Conservation (phyloP, 2,888 invertebrate genomes). For the Drosophila multiciliata region DNA sequence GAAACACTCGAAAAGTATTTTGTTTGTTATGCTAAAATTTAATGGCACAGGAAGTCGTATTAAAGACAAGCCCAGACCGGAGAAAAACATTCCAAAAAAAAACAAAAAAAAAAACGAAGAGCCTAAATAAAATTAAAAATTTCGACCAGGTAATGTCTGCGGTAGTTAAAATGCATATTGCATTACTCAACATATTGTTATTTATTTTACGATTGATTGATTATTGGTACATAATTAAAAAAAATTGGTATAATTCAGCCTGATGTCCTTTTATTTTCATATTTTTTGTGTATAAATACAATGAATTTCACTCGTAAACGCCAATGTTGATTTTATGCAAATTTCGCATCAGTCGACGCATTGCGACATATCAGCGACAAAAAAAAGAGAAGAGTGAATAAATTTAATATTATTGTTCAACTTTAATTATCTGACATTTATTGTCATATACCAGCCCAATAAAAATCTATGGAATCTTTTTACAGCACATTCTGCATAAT, state of each 20-base stretch:
- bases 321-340: slow-evolving; percentile 79
- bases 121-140: slow-evolving; percentile 20
- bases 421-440: slow-evolving; percentile 76
- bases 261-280: slow-evolving; percentile 6
- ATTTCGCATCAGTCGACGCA: slow-evolving; percentile 42
- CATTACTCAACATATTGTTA: slow-evolving; percentile 63
- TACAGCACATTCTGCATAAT: background rate
- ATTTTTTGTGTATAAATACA: slow-evolving; percentile 32
- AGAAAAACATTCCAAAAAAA: slow-evolving; percentile 14
- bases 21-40: slow-evolving; percentile 81
- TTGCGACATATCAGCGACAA: slow-evolving; percentile 4
- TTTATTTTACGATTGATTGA: slow-evolving; percentile 76
- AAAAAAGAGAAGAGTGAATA: slow-evolving; percentile 53
- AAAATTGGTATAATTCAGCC: slow-evolving; percentile 27
- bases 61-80: slow-evolving; percentile 56
- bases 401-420: slow-evolving; percentile 69
- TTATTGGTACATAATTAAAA: slow-evolving; percentile 60
- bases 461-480: slow-evolving; percentile 10
- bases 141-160: background rate
- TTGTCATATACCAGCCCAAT: slow-evolving; percentile 46
- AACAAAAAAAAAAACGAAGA: slow-evolving; percentile 2
- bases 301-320: slow-evolving; percentile 63
- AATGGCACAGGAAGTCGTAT: slow-evolving; percentile 76
- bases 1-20: slow-evolving; percentile 80
- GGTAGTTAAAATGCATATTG: slow-evolving; percentile 44